Evolutionary conservation across 1,140 invertebrate genomes (phyloP), one percentile per base, ranked within the genome.

Genomic region (Macrotrachela quadricornifera): DNA sequence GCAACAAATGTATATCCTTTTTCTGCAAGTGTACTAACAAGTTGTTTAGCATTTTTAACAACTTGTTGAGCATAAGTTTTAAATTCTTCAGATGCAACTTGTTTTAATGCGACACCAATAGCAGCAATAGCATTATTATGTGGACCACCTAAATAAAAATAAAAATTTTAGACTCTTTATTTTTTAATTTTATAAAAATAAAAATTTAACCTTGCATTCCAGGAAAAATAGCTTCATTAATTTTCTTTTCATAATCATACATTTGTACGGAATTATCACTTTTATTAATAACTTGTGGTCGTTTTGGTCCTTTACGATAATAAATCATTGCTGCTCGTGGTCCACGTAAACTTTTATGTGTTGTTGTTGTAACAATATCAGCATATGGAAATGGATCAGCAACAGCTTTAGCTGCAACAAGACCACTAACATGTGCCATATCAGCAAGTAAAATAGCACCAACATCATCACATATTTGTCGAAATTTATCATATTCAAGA

Each of bases 311-410:
- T 52, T 67, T 68, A 37, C 64, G 55, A 51, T 61, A 67, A 55
- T 68, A 68, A 49, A 67, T 66, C 12, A 65, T 40, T 17, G 62
- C 61, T 49, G 63, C 70, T 63, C 74, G 76, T 1, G 88, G 85
- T 0, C 88, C 88, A 59, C 88, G 73, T 16, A 96, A 71, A 10
- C 86, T 91, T 64, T 96, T 96, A 70, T 95, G 88, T 0, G 88
- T 94, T 0, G 90, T 96, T 3, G 87, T 91, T 0, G 82, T 82
- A 10, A 96, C 90, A 62, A 97, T 76, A 69, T 97, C 87, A 62
- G 83, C 81, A 62, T 83, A 82, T 61, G 87, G 79, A 65, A 96
- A 94, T 0, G 90, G 90, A 67, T 80, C 83, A 13, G 87, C 81
- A 49, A 83, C 81, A 8, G 87, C 63, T 46, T 78, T 78, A 59